Base-by-base conservation (phyloP, 2,113 vertebrate genomes). In the Mellivora capensis region DNA sequence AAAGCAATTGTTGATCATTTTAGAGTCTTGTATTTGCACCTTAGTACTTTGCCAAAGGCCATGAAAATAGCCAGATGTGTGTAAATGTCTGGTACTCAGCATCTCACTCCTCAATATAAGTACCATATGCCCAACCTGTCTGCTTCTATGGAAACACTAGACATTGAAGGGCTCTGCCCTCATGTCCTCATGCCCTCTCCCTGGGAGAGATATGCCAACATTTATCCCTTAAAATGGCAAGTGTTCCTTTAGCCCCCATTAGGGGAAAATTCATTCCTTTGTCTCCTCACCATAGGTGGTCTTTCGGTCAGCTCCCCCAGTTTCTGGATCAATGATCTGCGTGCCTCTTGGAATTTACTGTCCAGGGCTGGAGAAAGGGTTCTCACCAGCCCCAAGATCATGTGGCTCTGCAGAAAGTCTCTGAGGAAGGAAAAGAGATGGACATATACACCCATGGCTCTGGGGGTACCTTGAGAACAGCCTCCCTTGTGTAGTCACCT, bases 321-420 rank as follows among this genome's bases (percentile, higher is more conserved):
- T 49, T 98, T 98, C 97, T 98, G 88, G 20, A 25, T 97, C 29
- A 99, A 86, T 10, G 96, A 85, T 87, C 95, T 95, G 59, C 21
- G 98, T 91, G 98, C 98, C 79, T 98, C 95, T 96, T 98, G 98
- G 95, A 99, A 99, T 67, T 94, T 87, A 80, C 98, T 98, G 85
- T 98, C 98, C 47, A 99, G 97, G 52, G 98, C 98, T 95, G 98
- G 98, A 39, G 98, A 98, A 29, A 99, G 98, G 77, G 97, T 98
- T 80, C 91, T 97, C 77, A 98, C 96, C 69, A 99, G 94, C 49
- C 98, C 98, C 54, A 99, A 80, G 79, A 99, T 98, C 98, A 99
- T 99, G 87, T 99, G 98, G 84, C 98, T 98, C 83, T 98, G 98
- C 93, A 98, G 97, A 23, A 97, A 93, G 82, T 98, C 98, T 84